Evolutionary conservation across 2,888 invertebrate species (phyloP).

Genomic region (Stenchaetothrips biformis): DNA sequence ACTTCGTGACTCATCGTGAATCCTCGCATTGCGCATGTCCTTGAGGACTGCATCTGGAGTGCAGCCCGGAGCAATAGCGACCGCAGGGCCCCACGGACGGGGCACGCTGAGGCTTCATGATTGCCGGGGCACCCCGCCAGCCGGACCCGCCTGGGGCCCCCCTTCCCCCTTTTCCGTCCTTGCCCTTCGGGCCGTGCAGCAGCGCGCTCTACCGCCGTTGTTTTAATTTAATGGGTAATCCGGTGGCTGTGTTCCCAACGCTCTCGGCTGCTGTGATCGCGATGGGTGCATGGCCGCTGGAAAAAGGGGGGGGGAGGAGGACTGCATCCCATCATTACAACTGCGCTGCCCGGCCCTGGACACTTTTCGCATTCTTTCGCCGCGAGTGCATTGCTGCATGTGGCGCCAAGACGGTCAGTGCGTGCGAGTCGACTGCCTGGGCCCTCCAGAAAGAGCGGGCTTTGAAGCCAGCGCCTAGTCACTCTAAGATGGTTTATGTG

Average conservation of each 20-base stretch:
- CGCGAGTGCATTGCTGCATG: too few relatives aligned
- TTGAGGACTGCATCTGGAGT: constrained; percentile 1
- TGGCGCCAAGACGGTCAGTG: too few relatives aligned
- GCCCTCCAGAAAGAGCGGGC: too few relatives aligned
- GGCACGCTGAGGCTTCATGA: not conserved
- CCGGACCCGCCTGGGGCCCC: not conserved
- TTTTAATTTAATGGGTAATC: constrained; percentile 22
- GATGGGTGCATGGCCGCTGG: not conserved
- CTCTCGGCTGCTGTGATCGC: not conserved
- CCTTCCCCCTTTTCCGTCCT: not conserved
- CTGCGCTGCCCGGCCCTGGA: not conserved
- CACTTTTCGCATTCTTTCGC: not conserved
- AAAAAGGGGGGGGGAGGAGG: not conserved
- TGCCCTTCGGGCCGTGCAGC: not conserved
- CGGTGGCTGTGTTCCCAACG: constrained; percentile 22
- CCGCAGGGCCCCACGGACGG: not conserved
- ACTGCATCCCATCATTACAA: constrained; percentile 5
- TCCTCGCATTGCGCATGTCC: not conserved
- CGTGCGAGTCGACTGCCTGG: too few relatives aligned
- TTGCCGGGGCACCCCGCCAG: not conserved
- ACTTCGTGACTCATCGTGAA: not conserved
- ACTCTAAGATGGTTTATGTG: too few relatives aligned
- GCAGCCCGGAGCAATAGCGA: not conserved
- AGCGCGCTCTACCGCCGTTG: constrained; percentile 20
- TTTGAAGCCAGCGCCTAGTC: too few relatives aligned